These are phyloP conservation scores for Phylloscopus collybita DNA, from an alignment of 2,797 vertebrate genomes.

Conservation along the genomic window DNA sequence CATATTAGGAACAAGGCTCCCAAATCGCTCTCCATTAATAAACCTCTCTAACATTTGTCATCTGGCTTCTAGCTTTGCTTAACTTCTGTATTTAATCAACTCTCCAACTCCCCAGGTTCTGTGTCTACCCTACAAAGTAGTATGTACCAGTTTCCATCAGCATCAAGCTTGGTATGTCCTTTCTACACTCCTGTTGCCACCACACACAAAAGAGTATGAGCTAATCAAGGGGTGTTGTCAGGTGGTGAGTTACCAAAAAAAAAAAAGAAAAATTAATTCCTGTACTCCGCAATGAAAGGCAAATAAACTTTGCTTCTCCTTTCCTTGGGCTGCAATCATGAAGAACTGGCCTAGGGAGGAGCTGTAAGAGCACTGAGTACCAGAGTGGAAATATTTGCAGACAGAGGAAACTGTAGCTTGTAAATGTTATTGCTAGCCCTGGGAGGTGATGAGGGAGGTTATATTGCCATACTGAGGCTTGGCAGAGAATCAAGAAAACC, in stretches of 20 bases:
- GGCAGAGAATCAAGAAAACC: constrained; percentile 42
- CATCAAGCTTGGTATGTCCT: not conserved
- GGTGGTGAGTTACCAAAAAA: not conserved
- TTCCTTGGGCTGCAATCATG: not conserved
- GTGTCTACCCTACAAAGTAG: not conserved
- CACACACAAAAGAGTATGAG: not conserved
- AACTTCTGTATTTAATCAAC: not conserved
- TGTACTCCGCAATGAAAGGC: constrained; percentile 30
- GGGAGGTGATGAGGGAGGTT: constrained; percentile 36
- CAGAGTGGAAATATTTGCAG: constrained; percentile 73
- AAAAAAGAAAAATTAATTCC: not conserved
- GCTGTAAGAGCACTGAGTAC: not conserved
- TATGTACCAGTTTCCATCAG: not conserved
- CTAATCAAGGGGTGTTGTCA: not conserved
- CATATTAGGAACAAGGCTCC: not conserved
- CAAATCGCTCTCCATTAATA: not conserved
- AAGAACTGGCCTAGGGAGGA: not conserved
- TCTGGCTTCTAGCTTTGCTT: not conserved
- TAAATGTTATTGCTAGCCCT: constrained; percentile 79
- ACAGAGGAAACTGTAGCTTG: constrained; percentile 72
- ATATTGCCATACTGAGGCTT: constrained; percentile 17
- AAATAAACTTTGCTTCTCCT: constrained; percentile 38
- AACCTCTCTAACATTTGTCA: not conserved
- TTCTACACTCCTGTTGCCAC: not conserved
- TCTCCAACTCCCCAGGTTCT: not conserved